Base-by-base conservation (phyloP, 1,140 invertebrate genomes). In the Drosophila funebris region DNA sequence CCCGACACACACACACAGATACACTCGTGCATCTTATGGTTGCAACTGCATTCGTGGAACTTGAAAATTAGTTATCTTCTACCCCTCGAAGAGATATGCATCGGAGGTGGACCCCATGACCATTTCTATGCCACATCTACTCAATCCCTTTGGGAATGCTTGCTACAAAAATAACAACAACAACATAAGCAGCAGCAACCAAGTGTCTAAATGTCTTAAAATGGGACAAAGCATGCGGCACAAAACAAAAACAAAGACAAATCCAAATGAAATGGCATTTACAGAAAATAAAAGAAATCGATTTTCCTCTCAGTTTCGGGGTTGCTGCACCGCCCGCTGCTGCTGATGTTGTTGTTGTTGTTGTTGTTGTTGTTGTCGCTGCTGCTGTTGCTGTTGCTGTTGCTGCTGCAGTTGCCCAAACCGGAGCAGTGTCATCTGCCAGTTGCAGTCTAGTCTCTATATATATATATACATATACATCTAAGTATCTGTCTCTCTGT, bases 171-270 rank as follows among this genome's bases (percentile, higher is more conserved):
- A 54, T 68, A 58, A 57, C 58, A 68, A 52, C 50, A 73, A 63
- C 61, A 76, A 36, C 52, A 62, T 13, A 27, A 66, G 22, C 63
- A 33, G 27, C 41, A 39, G 61, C 61, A 57, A 50, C 74, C 58
- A 61, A 78, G 78, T 63, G 76, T 73, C 73, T 76, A 68, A 76
- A 70, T 78, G 78, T 76, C 78, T 87, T 78, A 69, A 88, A 87
- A 87, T 88, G 83, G 75, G 79, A 87, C 83, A 87, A 87, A 76
- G 75, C 82, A 87, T 78, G 82, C 82, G 77, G 82, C 82, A 81
- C 67, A 67, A 76, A 33, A 85, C 56, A 68, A 85, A 85, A 80
- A 85, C 81, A 85, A 80, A 27, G 27, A 37, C 33, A 66, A 72
- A 71, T 62, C 77, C 82, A 85, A 87, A 85, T 74, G 73, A 87